Evolutionary conservation across 2,888 invertebrate species (phyloP), one percentile per base, ranked within the genome.

Genomic region (Oxytorus armatus): DNA sequence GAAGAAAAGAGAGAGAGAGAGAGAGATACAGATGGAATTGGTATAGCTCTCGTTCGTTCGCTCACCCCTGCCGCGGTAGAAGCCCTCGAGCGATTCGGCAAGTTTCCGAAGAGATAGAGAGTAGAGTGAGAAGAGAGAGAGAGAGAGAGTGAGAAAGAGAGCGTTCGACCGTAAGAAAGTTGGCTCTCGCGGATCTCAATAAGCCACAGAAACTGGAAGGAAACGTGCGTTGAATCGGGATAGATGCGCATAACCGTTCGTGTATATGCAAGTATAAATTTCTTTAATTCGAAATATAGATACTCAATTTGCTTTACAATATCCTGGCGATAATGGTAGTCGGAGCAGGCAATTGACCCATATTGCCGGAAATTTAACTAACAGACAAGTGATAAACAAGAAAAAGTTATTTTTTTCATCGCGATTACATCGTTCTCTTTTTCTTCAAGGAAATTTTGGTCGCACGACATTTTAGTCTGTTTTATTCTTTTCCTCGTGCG

Each of bases 111-210:
- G 74, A 51, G 63, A 47, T 79, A 69, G 75, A 80, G 72, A 51
- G 14, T 5, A 69, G 72, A 16, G 77, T 79, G 72, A 77, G 63
- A 51, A 49, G 42, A 39, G 69, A 79, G 81, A 81, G 81, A 75
- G 74, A 49, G 42, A 39, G 69, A 79, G 81, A 81, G 81, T 74
- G 74, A 82, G 81, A 82, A 18, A 33, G 61, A 23, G 53, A 47
- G 63, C 77, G 59, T 77, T 73, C 77, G 77, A 81, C 73, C 77
- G 74, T 73, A 74, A 77, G 77, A 74, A 81, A 77, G 74, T 81
- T 80, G 2, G 47, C 11, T 68, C 59, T 47, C 57, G 69, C 42
- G 65, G 74, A 81, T 76, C 80, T 44, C 80, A 77, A 81, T 74
- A 81, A 81, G 77, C 77, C 80, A 74, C 80, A 74, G 74, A 74